A percentile compares a stretch with the other conserved stretches of the same genome.
Conservation (phyloP, 2,888 invertebrate species). For the Zelleria hepariella region DNA sequence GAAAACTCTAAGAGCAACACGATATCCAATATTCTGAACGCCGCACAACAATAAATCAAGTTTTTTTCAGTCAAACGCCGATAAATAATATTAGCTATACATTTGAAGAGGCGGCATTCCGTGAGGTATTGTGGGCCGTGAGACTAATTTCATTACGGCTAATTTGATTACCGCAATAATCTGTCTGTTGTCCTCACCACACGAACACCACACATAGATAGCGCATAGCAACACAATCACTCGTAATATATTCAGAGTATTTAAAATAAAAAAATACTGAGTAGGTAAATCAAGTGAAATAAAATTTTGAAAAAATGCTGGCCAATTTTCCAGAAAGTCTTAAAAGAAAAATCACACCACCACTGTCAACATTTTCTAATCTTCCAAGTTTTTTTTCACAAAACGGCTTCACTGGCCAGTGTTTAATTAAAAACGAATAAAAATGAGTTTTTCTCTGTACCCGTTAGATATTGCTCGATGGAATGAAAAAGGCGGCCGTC, state of each 20-base stretch:
- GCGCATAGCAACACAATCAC: conserved; percentile 7
- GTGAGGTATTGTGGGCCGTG: conserved; percentile 20
- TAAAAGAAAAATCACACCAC: conserved; percentile 15
- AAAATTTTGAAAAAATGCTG: not conserved
- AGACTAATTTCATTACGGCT: conserved; percentile 61
- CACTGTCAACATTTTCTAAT: conserved; percentile 2
- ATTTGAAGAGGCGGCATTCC: not conserved
- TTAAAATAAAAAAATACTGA: too few species aligned
- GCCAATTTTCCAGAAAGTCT: conserved; percentile 5
- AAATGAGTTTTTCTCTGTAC: not conserved
- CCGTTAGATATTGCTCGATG: conserved; percentile 18
- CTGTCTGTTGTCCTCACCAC: conserved; percentile 29
- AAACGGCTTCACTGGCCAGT: not conserved
- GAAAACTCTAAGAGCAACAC: not conserved
- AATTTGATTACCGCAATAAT: conserved; percentile 61
- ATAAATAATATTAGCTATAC: not conserved
- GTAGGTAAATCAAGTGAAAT: too few species aligned
- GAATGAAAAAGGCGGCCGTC: conserved; percentile 43
- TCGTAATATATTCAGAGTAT: too few species aligned
- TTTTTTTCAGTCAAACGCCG: not conserved
- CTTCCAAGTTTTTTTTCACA: not conserved
- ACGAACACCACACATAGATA: conserved; percentile 14
- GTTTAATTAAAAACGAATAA: conserved; percentile 5
- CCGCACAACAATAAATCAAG: not conserved
- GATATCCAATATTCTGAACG: not conserved